Evolutionary conservation across 1,140 invertebrate genomes (phyloP).

Genomic region (Drosophila rhopaloa): DNA sequence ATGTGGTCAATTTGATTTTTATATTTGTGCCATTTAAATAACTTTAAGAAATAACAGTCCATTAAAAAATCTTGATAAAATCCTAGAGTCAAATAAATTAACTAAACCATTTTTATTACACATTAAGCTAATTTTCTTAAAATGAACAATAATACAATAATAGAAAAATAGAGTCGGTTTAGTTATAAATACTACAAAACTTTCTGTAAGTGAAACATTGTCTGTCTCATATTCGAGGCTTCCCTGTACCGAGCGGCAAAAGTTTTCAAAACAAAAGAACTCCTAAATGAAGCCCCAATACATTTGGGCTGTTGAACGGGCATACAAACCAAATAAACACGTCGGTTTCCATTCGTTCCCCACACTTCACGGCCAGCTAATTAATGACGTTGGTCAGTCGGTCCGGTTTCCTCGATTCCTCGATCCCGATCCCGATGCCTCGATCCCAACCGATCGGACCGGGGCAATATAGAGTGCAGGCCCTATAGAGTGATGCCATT

Average conservation of each 20-base stretch:
- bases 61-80: too few species aligned
- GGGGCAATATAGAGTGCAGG: constrained; percentile 37
- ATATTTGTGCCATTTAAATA: too few species aligned
- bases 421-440: constrained; percentile 1
- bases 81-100: too few species aligned
- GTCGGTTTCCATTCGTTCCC: constrained; percentile 72
- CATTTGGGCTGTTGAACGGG: constrained; percentile 56
- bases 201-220: too few species aligned
- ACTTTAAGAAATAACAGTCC: too few species aligned
- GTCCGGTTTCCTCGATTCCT: constrained; percentile 14
- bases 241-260: constrained; percentile 55
- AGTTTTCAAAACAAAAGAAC: constrained; percentile 59
- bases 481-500: constrained; percentile 71
- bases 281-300: constrained; percentile 72
- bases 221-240: neutral
- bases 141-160: too few species aligned
- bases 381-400: constrained; percentile 72
- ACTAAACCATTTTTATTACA: too few species aligned
- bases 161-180: too few species aligned
- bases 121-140: too few species aligned
- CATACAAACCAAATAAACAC: constrained; percentile 73
- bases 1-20: too few species aligned
- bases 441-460: constrained; percentile 11
- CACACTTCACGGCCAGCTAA: constrained; percentile 75
- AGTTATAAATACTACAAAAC: too few species aligned